Evolutionary conservation across 2,797 vertebrate genomes (phyloP), one percentile per base, ranked within the genome.

Genomic region (Tapera naevia): DNA sequence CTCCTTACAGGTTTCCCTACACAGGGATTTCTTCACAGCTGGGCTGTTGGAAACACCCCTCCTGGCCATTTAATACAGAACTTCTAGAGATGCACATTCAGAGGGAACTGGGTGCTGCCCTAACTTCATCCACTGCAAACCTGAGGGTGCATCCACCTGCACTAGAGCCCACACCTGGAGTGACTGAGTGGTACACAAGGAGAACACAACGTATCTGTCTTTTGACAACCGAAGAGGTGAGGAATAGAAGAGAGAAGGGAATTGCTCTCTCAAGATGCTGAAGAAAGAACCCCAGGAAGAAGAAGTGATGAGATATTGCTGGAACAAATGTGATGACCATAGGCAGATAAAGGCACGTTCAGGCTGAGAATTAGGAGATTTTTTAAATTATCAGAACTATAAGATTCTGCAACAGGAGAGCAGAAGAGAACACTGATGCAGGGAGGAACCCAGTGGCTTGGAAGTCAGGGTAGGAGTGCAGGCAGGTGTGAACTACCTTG

Each of bases 71-170:
- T 10, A 17, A 43, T 57, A 13, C 17, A 37, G n/a, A 46, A 37
- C 15, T 14, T 7, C 37, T 32, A 71, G n/a, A 21, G 53, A 48
- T 2, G 21, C 28, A 17, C 2, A 0, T 28, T 33, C 16, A 17
- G 53, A 37, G 43, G 84, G 58, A 35, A 35, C 21, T 0, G 0
- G 43, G 33, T 9, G 30, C 53, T 46, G 33, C 24, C 54, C 53
- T 2, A 0, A n/a, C n/a, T 21, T 57, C 27, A 8, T 5, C 19
- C 0, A 3, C 16, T 14, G 22, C 39, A 66, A 28, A 66, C 27
- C 21, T 2, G 0, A 30, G 39, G 54, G 32, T 30, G 24, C n/a
- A 32, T 2, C 53, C 6, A 0, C 25, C 43, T 1, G 0, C 0
- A 1, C 53, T 8, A 0, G 19, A 43, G 13, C 9, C 6, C 18